Evolutionary conservation across 2,888 invertebrate species (phyloP), one percentile per base, ranked within the genome.

Genomic region (Diloba caeruleocephala): DNA sequence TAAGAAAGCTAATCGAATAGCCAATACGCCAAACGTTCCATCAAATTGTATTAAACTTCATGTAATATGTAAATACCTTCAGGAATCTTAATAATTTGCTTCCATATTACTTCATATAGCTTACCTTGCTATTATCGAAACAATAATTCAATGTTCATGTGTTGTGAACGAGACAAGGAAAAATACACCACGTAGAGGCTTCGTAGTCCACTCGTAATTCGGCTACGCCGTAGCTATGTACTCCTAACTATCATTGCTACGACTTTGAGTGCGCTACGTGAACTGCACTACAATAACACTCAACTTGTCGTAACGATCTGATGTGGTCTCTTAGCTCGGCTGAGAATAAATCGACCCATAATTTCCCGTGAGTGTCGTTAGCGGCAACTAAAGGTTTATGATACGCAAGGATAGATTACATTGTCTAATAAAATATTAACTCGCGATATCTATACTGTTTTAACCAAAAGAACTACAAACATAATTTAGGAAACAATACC

Each of bases 241-340:
- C 37, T 56, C 63, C 54, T 63, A 59, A 53, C 62, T 61, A 67
- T 61, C 62, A 61, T 62, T 62, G 69, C 69, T 68, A 63, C 62
- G 62, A 53, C 62, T 61, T 62, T 29, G 54, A 62, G 62, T 36
- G 45, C 37, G 28, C 62, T 62, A 62, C 62, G 54, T 46, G 54
- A 61, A 61, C 61, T 60, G 23, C 19, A 44, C 67, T 67, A 67
- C 68, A 67, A 62, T 60, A 46, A 68, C 54, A 53, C 62, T 60
- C 29, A 12, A 52, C 42, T 32, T 19, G 13, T 15, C 52, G 39
- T 60, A 59, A 60, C 67, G 66, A 59, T 50, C 51, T 4, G 29
- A n/a, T 61, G 61, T 29, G 42, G 62, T 61, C 61, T 52, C 26
- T n/a, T 7, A 21, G 21, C 21, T 2, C 7, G n/a, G 28, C 45